Base-by-base conservation (phyloP, 1,140 invertebrate genomes). In the Heterodera schachtii region DNA sequence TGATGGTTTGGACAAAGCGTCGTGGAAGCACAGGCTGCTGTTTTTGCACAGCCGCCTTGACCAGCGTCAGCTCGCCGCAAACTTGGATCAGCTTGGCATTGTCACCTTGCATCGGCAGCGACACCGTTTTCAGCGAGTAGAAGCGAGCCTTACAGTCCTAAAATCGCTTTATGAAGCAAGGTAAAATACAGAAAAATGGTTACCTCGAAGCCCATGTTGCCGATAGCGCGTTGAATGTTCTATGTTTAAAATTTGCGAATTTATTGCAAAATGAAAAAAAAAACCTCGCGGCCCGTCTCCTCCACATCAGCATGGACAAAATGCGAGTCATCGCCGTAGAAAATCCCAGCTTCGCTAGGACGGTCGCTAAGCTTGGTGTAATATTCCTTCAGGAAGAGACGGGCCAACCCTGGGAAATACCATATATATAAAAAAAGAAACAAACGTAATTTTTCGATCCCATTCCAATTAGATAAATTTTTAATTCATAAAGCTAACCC, bases 261-360 rank as follows among this genome's bases (percentile, higher is more conserved):
- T 13, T 31, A 82, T n/a, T 21, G 82, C 75, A 49, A 11, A 49
- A 11, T 19, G 0, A 0, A 6, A 60, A 11, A 8, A 16, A 13
- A 81, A 70, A 82, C 81, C 80, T 83, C 73, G 44, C 75, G 81
- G 6, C 82, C 82, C 31, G 31, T 83, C 41, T 75, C 81, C 49
- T 83, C 81, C 52, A 70, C 57, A 19, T 76, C 82, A 60, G 44
- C 74, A 46, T 83, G 73, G 21, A 81, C 66, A 70, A 83, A 83
- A 44, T 49, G 41, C 4, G 82, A 83, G 71, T 83, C 82, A 21
- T 79, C 43, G n/a, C 82, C 82, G 75, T 82, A 83, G 75, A 83
- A 83, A 43, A 11, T 75, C 11, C 46, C 49, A 31, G 82, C 79
- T 19, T 78, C 77, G 16, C 41, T 64, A 11, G 77, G 77, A 78